A percentile compares a stretch with the other conserved stretches of the same genome.
These are phyloP conservation scores for Oriolus oriolus DNA, from an alignment of 2,113 vertebrate species.

Conservation along the genomic window DNA sequence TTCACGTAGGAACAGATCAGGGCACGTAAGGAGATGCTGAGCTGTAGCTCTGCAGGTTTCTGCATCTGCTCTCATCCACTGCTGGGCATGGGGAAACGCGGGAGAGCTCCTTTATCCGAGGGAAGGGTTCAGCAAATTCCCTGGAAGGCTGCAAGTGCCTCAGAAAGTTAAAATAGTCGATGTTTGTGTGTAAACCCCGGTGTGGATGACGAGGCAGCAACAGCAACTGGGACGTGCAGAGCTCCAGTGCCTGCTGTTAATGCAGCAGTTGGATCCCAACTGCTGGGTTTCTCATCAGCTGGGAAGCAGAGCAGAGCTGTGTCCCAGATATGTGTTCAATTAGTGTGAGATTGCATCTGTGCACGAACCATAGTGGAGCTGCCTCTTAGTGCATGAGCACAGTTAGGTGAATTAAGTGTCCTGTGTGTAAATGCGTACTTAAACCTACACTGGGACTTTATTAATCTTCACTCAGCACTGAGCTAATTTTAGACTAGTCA, in stretches of 20 bases:
- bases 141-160: background rate
- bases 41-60: background rate
- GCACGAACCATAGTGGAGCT: background rate
- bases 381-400: constrained; percentile 12
- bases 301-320: background rate
- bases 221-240: background rate
- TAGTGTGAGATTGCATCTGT: constrained; percentile 30
- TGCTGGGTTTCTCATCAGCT: background rate
- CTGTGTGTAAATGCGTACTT: constrained; percentile 41
- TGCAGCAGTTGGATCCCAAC: background rate
- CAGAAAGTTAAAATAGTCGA: background rate
- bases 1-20: fast-evolving
- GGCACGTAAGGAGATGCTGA: background rate
- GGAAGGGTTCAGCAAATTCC: background rate
- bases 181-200: background rate
- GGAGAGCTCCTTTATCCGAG: background rate
- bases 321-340: background rate
- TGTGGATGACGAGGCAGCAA: background rate
- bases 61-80: background rate
- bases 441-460: constrained; percentile 55
- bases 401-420: constrained; percentile 32
- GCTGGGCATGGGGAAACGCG: background rate
- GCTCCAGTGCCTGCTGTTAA: background rate
- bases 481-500: constrained; percentile 83
- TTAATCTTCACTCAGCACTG: constrained; percentile 73